phyloP scores from a whole-genome alignment of 2,888 invertebrate species.

The Ichneumoninae sp. region DNA sequence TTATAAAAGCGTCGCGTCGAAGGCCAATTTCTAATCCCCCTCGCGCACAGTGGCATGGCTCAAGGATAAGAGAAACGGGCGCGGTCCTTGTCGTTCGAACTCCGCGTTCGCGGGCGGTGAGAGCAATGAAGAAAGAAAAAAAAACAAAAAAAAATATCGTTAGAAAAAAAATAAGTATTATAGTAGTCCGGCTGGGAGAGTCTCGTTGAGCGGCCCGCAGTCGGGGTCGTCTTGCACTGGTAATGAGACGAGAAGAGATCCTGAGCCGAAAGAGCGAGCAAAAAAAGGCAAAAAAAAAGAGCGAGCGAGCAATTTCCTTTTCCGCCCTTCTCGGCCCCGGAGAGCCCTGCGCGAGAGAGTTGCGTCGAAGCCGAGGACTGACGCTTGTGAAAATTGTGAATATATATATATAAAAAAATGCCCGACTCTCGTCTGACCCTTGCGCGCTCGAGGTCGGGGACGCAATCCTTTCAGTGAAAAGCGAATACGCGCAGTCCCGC shows the following conservation, averaged over 20 bases:
- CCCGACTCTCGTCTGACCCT: slow-evolving; percentile 54
- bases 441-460: slow-evolving; percentile 46
- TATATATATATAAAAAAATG: slow-evolving; percentile 9
- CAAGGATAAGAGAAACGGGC: slow-evolving; percentile 79
- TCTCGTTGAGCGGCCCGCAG: slow-evolving; percentile 45
- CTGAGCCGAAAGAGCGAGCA: slow-evolving; percentile 40
- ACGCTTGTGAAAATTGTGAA: slow-evolving; percentile 40
- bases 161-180: slow-evolving; percentile 69
- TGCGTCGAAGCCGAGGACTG: slow-evolving; percentile 49
- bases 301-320: slow-evolving; percentile 64
- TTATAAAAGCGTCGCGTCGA: slow-evolving; percentile 72
- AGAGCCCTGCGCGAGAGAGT: slow-evolving; percentile 20
- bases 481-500: slow-evolving; percentile 47
- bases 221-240: slow-evolving; percentile 36
- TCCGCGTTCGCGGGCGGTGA: slow-evolving; percentile 27
- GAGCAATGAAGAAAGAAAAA: slow-evolving; percentile 71
- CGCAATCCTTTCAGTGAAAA: slow-evolving; percentile 65
- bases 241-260: slow-evolving; percentile 53
- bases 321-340: slow-evolving; percentile 59
- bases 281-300: neutral
- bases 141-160: slow-evolving; percentile 70
- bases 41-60: slow-evolving; percentile 65
- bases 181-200: slow-evolving; percentile 55
- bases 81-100: slow-evolving; percentile 69
- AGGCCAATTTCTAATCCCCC: slow-evolving; percentile 82